Base-by-base conservation (phyloP, 1,140 invertebrate species). In the Diachasmimorpha longicaudata region DNA sequence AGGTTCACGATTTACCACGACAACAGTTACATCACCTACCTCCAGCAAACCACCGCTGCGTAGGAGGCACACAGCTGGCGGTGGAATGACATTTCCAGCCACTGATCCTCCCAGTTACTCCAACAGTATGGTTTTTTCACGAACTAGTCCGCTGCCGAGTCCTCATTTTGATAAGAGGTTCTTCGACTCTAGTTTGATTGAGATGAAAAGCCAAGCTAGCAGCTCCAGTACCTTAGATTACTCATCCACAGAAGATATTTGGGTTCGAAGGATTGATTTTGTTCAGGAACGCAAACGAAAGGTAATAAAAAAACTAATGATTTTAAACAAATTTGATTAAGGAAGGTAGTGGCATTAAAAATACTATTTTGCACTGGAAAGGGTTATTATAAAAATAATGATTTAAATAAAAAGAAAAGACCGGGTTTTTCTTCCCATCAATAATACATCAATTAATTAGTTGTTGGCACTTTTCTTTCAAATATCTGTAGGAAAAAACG, bases 131-230 rank as follows among this genome's bases (percentile, higher is more conserved):
- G 84, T 87, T 11, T 89, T 89, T 66, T 87, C 86, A n/a, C 84
- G 84, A 58, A 88, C 84, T 13, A 89, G 88, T 44, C 90, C 90
- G 63, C 85, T 90, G 79, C 91, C 89, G 77, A 92, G 89, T 87
- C 93, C 93, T 44, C 94, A 95, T 85, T 89, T 94, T 44, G 94
- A 95, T 84, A 93, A 93, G 78, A 90, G 92, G 75, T 96, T 94
- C 88, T 95, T 95, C 82, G 94, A 95, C 85, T 92, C 92, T 77
- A 94, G 93, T 76, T 87, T 96, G 72, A 93, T 96, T 74, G 94
- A 95, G 86, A 95, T 96, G 88, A 94, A 94, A 82, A 93, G 93
- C 76, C 91, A 92, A 25, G 92, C 92, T 1, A 92, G 92, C 72
- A 94, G 92, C 79, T 89, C 91, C 68, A 90, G 90, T 44, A 92